Percentiles rank a stretch among this genome's conserved stretches.
Conservation (phyloP, 2,888 invertebrate species). For the Heliconius aoede region DNA sequence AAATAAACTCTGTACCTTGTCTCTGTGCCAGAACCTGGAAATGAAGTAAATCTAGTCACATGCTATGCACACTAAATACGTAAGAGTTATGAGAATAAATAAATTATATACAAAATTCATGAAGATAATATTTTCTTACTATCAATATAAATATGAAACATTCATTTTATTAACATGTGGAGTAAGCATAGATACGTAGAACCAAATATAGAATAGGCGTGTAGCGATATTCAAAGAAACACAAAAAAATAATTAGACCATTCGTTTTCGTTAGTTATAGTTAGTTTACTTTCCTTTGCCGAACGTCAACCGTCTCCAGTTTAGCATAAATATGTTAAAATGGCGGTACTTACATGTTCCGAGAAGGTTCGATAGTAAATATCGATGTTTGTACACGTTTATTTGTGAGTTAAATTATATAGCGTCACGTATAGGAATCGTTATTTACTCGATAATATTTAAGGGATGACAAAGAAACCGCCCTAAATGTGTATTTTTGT, state of each 20-base stretch:
- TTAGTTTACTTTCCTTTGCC: conserved; percentile 61
- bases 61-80: no score
- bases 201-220: conserved; percentile 19
- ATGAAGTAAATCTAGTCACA: no score
- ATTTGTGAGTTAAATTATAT: conserved; percentile 59
- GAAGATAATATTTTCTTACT: no score
- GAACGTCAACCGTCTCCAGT: conserved; percentile 53
- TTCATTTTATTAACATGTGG: no score
- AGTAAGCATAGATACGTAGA: background rate
- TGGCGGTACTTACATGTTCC: conserved; percentile 60
- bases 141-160: no score
- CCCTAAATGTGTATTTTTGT: conserved; percentile 21
- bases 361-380: conserved; percentile 73
- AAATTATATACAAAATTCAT: no score
- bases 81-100: no score
- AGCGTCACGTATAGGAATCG: conserved; percentile 62
- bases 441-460: conserved; percentile 63
- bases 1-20: no score
- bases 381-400: conserved; percentile 48
- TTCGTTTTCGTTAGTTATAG: conserved; percentile 55
- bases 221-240: conserved; percentile 63
- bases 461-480: conserved; percentile 60
- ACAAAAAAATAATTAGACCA: conserved; percentile 69
- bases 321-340: conserved; percentile 70
- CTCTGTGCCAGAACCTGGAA: no score